Conservation (phyloP, 2,888 invertebrate genomes). For the Idaea biselata region DNA sequence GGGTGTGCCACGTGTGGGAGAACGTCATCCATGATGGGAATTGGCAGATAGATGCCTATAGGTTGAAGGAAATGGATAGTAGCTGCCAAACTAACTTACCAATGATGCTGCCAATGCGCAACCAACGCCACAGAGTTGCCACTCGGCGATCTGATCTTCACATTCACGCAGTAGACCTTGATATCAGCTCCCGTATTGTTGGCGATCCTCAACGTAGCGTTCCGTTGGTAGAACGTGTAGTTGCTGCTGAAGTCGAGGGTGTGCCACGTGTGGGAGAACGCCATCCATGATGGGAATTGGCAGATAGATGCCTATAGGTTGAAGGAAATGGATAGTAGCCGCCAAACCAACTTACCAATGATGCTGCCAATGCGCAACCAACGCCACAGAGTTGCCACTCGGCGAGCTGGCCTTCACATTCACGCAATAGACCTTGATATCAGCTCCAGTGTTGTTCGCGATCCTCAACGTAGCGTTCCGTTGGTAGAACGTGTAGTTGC, state of each 20-base stretch:
- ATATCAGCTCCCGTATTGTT: slow-evolving; percentile 82
- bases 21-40: slow-evolving; percentile 94
- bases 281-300: slow-evolving; percentile 90
- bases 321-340: too few relatives aligned
- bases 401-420: slow-evolving; percentile 81
- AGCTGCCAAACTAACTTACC: slow-evolving; percentile 45
- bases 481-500: slow-evolving; percentile 92
- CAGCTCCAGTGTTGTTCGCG: slow-evolving; percentile 82
- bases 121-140: slow-evolving; percentile 78
- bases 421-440: slow-evolving; percentile 84
- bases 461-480: slow-evolving; percentile 88
- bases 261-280: slow-evolving; percentile 92
- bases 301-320: too few relatives aligned
- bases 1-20: slow-evolving; percentile 92
- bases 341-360: slow-evolving; percentile 59
- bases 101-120: slow-evolving; percentile 78
- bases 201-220: slow-evolving; percentile 86
- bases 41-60: too few relatives aligned
- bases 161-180: slow-evolving; percentile 84
- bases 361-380: slow-evolving; percentile 80
- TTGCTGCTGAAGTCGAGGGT: slow-evolving; percentile 92
- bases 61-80: too few relatives aligned
- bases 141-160: slow-evolving; percentile 77
- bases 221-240: slow-evolving; percentile 91
- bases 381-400: slow-evolving; percentile 72